Evolutionary conservation across 2,113 vertebrate genomes (phyloP).

Genomic region (Hippocampus guttulatus): DNA sequence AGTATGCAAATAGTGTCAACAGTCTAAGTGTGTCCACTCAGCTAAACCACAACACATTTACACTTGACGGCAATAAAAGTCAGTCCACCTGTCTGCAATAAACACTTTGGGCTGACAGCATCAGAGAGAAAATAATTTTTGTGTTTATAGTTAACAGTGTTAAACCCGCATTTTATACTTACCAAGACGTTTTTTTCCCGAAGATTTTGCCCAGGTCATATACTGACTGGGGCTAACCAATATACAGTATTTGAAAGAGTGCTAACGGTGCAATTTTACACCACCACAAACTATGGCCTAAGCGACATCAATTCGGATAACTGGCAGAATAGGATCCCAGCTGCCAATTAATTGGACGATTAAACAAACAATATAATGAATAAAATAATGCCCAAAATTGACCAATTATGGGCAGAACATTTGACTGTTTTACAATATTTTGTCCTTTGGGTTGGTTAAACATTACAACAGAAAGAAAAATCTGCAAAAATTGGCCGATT

Average conservation of each 20-base stretch:
- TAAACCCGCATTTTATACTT: neutral
- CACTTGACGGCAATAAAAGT: neutral
- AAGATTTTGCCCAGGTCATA: neutral
- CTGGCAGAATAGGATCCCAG: no score
- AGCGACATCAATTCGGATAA: no score
- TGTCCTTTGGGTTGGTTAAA: no score
- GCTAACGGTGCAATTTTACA: neutral
- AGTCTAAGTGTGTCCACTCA: neutral
- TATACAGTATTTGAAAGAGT: neutral
- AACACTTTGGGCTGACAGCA: neutral
- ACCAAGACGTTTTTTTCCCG: neutral
- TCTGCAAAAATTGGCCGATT: no score
- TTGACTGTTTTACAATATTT: no score
- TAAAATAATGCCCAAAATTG: no score
- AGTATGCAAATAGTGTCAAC: neutral
- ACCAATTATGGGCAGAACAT: no score
- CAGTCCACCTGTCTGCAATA: neutral
- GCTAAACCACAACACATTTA: conserved; percentile 15
- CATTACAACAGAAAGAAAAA: no score
- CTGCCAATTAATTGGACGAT: no score
- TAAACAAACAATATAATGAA: no score
- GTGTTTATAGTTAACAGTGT: neutral
- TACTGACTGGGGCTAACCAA: neutral
- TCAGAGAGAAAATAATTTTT: neutral
- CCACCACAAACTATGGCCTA: neutral